phyloP scores from a whole-genome alignment of 2,888 invertebrate genomes.

The Lepidochrysops patricia region DNA sequence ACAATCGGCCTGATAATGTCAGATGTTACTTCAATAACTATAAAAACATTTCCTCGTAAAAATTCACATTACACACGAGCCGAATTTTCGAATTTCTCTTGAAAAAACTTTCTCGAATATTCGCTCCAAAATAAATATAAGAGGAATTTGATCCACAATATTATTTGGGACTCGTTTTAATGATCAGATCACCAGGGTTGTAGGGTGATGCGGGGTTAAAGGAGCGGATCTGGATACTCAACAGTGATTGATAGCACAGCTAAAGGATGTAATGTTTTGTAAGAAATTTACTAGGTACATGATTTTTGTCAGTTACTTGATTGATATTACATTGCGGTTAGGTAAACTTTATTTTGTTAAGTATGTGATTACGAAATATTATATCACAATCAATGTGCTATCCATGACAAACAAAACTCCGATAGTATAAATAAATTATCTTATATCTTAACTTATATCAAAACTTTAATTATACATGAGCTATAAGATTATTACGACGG shows the following conservation, averaged over 20 bases:
- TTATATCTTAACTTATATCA: too few relatives aligned
- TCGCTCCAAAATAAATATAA: background rate
- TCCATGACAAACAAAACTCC: too few relatives aligned
- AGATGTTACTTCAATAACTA: background rate
- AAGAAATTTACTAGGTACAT: background rate
- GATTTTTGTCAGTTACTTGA: background rate
- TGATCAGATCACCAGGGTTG: conserved; percentile 4
- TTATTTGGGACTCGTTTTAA: conserved; percentile 12
- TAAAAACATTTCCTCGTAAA: background rate
- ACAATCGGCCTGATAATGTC: too few relatives aligned
- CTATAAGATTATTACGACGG: background rate
- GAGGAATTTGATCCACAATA: background rate
- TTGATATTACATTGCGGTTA: background rate
- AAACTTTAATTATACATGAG: too few relatives aligned
- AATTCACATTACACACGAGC: background rate
- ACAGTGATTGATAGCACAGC: background rate
- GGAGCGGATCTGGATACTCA: background rate
- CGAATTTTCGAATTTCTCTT: too few relatives aligned
- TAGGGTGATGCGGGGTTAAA: conserved; percentile 13
- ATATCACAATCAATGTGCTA: too few relatives aligned
- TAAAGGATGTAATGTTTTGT: background rate
- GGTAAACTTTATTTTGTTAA: too few relatives aligned
- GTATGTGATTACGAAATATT: too few relatives aligned
- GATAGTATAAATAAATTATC: too few relatives aligned
- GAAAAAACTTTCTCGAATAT: background rate